phyloP scores from a whole-genome alignment of 2,797 vertebrate genomes.

The Danio aesculapii region DNA sequence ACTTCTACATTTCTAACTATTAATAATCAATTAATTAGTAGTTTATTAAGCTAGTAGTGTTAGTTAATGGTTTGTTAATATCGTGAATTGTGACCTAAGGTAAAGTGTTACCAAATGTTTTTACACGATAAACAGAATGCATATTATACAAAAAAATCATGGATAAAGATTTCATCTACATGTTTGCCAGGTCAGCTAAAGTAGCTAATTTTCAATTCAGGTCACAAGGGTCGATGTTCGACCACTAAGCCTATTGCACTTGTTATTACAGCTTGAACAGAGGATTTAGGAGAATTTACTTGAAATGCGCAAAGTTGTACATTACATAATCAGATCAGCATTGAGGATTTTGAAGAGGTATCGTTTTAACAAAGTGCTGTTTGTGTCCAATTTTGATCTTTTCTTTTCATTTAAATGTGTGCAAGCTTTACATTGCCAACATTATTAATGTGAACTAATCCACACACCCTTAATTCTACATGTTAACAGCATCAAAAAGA shows the following conservation, averaged over 20 bases:
- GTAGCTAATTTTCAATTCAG: slow-evolving; percentile 20
- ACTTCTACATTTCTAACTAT: too few relatives aligned
- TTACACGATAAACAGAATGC: not conserved
- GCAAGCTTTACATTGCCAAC: not conserved
- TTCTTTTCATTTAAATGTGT: not conserved
- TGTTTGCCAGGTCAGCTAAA: slow-evolving; percentile 6
- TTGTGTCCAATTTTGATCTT: slow-evolving; percentile 40
- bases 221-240: slow-evolving; percentile 44
- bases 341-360: slow-evolving; percentile 22
- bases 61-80: too few relatives aligned
- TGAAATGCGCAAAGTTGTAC: slow-evolving; percentile 38
- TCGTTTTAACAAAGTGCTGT: slow-evolving; percentile 43
- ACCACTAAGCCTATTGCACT: slow-evolving; percentile 39
- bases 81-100: too few relatives aligned
- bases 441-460: not conserved
- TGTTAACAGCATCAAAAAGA: not conserved
- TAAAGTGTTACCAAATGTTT: too few relatives aligned
- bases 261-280: slow-evolving; percentile 49
- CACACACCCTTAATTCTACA: not conserved
- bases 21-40: too few relatives aligned
- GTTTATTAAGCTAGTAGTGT: too few relatives aligned
- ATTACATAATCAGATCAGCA: slow-evolving; percentile 58
- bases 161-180: not conserved
- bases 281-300: slow-evolving; percentile 49
- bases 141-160: not conserved